A percentile compares a stretch with the other conserved stretches of the same genome.
These are phyloP conservation scores for Columba janthina DNA, from an alignment of 2,113 vertebrate species.

Conservation along the genomic window DNA sequence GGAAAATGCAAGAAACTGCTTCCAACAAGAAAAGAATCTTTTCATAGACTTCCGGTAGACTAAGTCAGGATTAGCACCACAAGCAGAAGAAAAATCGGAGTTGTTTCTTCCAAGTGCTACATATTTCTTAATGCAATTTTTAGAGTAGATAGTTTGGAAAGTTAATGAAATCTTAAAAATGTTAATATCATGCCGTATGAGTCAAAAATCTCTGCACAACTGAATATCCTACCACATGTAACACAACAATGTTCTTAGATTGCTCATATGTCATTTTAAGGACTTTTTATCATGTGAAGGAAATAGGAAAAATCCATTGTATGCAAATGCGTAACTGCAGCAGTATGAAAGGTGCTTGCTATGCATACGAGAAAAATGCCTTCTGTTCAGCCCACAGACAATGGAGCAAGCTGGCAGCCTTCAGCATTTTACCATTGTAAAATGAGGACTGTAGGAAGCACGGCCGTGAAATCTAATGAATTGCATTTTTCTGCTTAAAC, in stretches of 20 bases:
- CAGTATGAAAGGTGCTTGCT: slow-evolving; percentile 38
- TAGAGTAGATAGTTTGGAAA: background rate
- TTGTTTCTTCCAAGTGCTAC: background rate
- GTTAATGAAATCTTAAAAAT: background rate
- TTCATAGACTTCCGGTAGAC: background rate
- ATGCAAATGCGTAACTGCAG: slow-evolving; percentile 35
- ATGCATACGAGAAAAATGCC: background rate
- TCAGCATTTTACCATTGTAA: slow-evolving; percentile 17
- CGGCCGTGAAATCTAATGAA: slow-evolving; percentile 54
- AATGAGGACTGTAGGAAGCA: slow-evolving; percentile 42
- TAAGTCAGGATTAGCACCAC: background rate
- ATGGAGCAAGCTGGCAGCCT: background rate
- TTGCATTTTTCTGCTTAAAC: slow-evolving; percentile 6
- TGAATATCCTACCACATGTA: background rate
- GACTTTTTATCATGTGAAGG: background rate
- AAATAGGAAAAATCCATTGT: background rate
- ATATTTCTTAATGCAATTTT: background rate
- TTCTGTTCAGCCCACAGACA: background rate
- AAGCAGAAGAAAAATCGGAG: background rate
- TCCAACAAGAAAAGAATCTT: background rate
- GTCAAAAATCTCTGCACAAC: background rate
- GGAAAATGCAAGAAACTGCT: background rate
- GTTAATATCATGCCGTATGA: background rate
- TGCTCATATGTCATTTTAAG: background rate
- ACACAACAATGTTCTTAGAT: background rate